These are phyloP conservation scores for Limanda limanda DNA, from an alignment of 2,113 vertebrate genomes.

Conservation along the genomic window DNA sequence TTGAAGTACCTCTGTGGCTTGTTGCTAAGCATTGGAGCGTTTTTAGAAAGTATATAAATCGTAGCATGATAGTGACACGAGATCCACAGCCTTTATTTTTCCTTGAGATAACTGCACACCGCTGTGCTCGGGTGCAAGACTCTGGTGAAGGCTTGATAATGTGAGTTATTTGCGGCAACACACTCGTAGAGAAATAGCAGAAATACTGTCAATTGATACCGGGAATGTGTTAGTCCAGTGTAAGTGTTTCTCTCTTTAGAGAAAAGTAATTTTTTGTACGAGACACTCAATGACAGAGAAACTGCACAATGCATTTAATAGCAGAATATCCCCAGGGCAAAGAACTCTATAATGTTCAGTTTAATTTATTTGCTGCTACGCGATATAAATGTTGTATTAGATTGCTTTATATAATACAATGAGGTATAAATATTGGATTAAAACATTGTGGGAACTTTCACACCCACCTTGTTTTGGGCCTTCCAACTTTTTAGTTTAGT, in stretches of 20 bases:
- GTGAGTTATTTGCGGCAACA: no score
- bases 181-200: no score
- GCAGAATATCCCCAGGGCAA: background rate
- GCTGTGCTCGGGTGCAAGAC: background rate
- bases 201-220: background rate
- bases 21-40: conserved; percentile 21
- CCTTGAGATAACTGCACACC: background rate
- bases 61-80: no score
- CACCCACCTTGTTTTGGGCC: no score
- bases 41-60: conserved; percentile 27
- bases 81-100: no score
- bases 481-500: no score
- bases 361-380: background rate
- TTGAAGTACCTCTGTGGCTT: conserved; percentile 29
- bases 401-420: background rate
- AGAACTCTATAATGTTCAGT: background rate
- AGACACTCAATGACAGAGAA: background rate
- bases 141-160: background rate
- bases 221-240: background rate
- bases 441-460: background rate
- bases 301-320: background rate
- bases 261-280: no score
- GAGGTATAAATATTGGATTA: background rate
- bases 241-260: no score
- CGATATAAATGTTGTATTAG: background rate